Evolutionary conservation across 2,888 invertebrate species (phyloP).

Genomic region (Eupeodes luniger): DNA sequence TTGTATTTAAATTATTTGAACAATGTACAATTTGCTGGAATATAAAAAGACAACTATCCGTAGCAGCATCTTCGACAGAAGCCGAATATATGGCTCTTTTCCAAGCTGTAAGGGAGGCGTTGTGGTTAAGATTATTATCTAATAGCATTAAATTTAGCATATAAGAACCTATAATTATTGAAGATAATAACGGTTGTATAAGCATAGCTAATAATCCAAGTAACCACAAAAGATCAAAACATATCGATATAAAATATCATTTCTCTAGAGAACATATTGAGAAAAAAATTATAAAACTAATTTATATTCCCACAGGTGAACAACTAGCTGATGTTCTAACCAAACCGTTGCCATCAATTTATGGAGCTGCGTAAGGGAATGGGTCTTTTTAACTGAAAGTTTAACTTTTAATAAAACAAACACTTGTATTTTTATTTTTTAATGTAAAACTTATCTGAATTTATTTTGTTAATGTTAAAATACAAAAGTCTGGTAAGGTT

Average conservation of each 20-base stretch:
- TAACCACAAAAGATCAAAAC: constrained; percentile 61
- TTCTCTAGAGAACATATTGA: constrained; percentile 61
- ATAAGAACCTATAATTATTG: too few relatives aligned
- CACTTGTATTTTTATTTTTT: too few relatives aligned
- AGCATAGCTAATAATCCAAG: constrained; percentile 59
- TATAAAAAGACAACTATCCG: constrained; percentile 46
- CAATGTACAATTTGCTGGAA: constrained; percentile 45
- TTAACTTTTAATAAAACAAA: not conserved
- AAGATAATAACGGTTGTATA: too few relatives aligned
- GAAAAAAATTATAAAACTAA: constrained; percentile 51
- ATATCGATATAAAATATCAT: constrained; percentile 41
- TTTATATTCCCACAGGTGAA: constrained; percentile 66
- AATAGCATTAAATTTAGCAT: too few relatives aligned
- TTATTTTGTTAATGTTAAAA: not conserved
- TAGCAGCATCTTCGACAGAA: constrained; percentile 5
- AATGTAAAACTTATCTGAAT: not conserved
- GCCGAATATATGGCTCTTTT: too few relatives aligned
- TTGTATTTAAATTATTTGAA: constrained; percentile 59
- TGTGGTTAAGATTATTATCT: too few relatives aligned
- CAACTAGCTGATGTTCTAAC: constrained; percentile 62
- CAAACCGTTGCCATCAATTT: constrained; percentile 62
- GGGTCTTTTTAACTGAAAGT: constrained; percentile 14
- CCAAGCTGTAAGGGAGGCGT: too few relatives aligned
- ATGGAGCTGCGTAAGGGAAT: constrained; percentile 24
- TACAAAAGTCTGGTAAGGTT: constrained; percentile 43